Evolutionary conservation across 2,113 vertebrate genomes (phyloP).

Genomic region (Gorsachius goisagi): DNA sequence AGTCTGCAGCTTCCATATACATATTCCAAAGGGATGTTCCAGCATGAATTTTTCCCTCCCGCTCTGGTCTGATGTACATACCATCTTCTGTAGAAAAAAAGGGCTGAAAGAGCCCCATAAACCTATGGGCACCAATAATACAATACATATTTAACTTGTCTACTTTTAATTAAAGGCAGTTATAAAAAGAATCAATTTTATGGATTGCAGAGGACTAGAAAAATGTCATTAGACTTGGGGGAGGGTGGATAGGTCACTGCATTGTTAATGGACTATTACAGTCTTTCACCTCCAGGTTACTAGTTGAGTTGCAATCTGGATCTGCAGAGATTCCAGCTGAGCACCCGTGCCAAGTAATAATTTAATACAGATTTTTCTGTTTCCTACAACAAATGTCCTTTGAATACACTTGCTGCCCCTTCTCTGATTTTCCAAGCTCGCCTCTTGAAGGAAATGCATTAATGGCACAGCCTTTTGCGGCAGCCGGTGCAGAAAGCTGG

Average conservation of each 20-base stretch:
- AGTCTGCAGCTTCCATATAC: not conserved
- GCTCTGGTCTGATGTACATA: not conserved
- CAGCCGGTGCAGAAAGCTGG: not conserved
- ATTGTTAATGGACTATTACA: slow-evolving; percentile 71
- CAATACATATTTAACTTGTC: slow-evolving; percentile 69
- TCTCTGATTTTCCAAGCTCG: not conserved
- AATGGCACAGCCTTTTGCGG: not conserved
- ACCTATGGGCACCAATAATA: slow-evolving; percentile 60
- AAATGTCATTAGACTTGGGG: slow-evolving; percentile 68
- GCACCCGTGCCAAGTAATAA: slow-evolving; percentile 48
- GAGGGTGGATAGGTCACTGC: slow-evolving; percentile 65
- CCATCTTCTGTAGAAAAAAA: slow-evolving; percentile 20
- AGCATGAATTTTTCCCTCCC: not conserved
- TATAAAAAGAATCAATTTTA: slow-evolving; percentile 72
- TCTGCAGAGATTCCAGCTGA: slow-evolving; percentile 60
- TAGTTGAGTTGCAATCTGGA: slow-evolving; percentile 61
- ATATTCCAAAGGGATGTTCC: not conserved
- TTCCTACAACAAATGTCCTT: slow-evolving; percentile 49
- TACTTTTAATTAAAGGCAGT: slow-evolving; percentile 69
- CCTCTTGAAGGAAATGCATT: not conserved
- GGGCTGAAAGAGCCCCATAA: slow-evolving; percentile 40
- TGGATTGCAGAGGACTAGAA: slow-evolving; percentile 70
- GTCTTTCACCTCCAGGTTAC: slow-evolving; percentile 70
- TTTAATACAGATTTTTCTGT: slow-evolving; percentile 38
- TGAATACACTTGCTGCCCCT: slow-evolving; percentile 14